Conservation (phyloP, 2,888 invertebrate species). For the Aspidapion aeneum region DNA sequence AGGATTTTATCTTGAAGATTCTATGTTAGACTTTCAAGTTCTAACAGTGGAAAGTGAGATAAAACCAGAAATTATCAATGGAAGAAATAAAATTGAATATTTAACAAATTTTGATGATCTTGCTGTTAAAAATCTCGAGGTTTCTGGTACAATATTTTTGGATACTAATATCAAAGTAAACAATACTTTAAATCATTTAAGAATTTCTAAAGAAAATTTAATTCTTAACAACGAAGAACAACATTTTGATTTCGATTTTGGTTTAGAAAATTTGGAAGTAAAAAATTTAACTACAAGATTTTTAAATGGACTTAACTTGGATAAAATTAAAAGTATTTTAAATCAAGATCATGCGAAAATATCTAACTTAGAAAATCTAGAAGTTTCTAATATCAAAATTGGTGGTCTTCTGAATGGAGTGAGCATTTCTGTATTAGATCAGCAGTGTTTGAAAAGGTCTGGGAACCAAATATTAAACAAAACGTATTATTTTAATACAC, state of each 20-base stretch:
- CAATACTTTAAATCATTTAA: slow-evolving; percentile 38
- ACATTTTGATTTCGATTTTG: slow-evolving; percentile 42
- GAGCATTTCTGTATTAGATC: slow-evolving; percentile 46
- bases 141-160: slow-evolving; percentile 39
- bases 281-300: slow-evolving; percentile 31
- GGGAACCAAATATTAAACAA: slow-evolving; percentile 51
- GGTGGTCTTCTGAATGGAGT: slow-evolving; percentile 51
- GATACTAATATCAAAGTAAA: slow-evolving; percentile 32
- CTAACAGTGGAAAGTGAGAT: slow-evolving; percentile 35
- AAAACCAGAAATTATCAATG: slow-evolving; percentile 36
- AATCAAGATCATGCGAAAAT: neutral
- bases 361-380: slow-evolving; percentile 33
- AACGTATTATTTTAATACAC: slow-evolving; percentile 38
- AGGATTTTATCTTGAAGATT: slow-evolving; percentile 32
- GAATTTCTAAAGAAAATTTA: slow-evolving; percentile 35
- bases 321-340: neutral
- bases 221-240: slow-evolving; percentile 41
- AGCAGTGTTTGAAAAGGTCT: slow-evolving; percentile 48
- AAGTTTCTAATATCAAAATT: slow-evolving; percentile 46
- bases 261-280: slow-evolving; percentile 29
- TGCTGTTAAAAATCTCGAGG: slow-evolving; percentile 32
- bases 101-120: slow-evolving; percentile 31
- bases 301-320: slow-evolving; percentile 35
- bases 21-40: slow-evolving; percentile 25
- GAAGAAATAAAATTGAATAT: slow-evolving; percentile 31